These are phyloP conservation scores for Epizoanthus stellaris DNA, from an alignment of 92 coral and sea anemone species.

Conservation along the genomic window DNA sequence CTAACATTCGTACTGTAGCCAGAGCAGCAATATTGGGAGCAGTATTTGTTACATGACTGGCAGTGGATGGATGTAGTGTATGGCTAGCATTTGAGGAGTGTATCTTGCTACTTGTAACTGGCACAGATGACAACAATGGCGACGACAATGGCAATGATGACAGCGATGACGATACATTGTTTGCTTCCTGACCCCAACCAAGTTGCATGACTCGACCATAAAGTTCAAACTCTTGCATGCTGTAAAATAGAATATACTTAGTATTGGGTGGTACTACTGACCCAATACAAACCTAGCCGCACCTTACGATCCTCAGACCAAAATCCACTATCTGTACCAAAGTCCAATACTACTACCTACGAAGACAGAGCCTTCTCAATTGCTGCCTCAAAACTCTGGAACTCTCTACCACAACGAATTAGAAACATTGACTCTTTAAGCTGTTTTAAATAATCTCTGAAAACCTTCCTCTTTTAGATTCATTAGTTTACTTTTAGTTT, in stretches of 20 bases:
- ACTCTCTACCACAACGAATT: no score
- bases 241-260: background rate
- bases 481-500: no score
- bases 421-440: no score
- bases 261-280: no score
- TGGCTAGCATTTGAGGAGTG: background rate
- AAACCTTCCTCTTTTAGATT: no score
- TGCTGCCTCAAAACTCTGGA: no score
- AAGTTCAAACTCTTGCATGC: conserved; percentile 80
- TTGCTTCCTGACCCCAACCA: conserved; percentile 78
- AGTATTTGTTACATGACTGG: background rate
- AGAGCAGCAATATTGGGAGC: conserved; percentile 22
- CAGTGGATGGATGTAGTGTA: conserved; percentile 4
- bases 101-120: background rate
- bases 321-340: no score
- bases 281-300: no score
- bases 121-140: background rate
- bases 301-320: no score
- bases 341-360: no score
- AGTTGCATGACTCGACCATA: conserved; percentile 69
- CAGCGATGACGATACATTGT: background rate
- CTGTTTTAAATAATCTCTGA: no score
- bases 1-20: conserved; percentile 27
- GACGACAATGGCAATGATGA: background rate
- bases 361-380: no score